Base-by-base conservation (phyloP, 92 coral and sea anemone species). In the Porites evermanni region DNA sequence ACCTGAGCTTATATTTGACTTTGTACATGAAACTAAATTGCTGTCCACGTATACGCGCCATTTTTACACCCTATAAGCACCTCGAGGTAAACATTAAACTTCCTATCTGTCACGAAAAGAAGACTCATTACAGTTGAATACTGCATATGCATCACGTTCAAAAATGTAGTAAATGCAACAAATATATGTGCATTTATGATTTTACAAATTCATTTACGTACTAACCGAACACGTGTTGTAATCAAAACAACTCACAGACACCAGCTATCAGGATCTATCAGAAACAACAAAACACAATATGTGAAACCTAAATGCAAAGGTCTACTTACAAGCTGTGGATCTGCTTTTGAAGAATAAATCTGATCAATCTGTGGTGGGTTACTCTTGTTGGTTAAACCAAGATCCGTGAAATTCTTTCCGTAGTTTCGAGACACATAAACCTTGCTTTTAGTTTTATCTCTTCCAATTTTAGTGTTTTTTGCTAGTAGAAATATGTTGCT, bases 291-390 rank as follows among this genome's bases (percentile, higher is more conserved):
- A 81, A 70, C 61, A 83, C 63, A 53, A 17, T 16, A 67, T 56
- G 67, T 17, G 3, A 52, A 17, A 78, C 61, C 9, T 67, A 23
- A 44, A 19, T 13, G 12, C 59, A 2, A 47, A 1, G 38, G 26
- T 13, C 8, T n/a, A 81, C 94, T 88, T 70, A 92, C 94, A 87
- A 92, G 67, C 21, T 61, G 85, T n/a, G 88, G 92, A 63, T 92
- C 84, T 20, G 54, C 85, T 77, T 84, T 84, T 50, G 92, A 83
- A 26, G 75, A 86, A 66, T 88, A 92, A 26, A 92, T 85, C 61
- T 88, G 90, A 66, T 92, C 90, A 65, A 92, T 85, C 18, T 71
- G 20, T 4, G 88, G 82, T 32, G 54, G 13, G 7, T 10, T 56
- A 3, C 13, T 51, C 83, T 26, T 70, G 64, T 47, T 19, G 38